Evolutionary conservation across 1,140 invertebrate genomes (phyloP).

Genomic region (Zaprionus lachaisei): DNA sequence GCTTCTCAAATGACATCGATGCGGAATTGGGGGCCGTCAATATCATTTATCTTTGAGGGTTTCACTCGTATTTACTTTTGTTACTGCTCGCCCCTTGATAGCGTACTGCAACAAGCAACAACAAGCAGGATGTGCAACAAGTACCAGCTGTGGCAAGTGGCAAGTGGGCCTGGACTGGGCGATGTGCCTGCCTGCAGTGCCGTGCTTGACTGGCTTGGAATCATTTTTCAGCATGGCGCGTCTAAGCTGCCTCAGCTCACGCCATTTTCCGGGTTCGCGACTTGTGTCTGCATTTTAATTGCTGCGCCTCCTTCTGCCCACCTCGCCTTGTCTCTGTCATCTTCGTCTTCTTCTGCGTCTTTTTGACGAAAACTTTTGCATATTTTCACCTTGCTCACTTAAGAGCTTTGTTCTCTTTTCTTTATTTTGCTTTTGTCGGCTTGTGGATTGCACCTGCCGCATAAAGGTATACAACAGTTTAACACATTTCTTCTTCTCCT

Average conservation of each 20-base stretch:
- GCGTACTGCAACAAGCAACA: not conserved
- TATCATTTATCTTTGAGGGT: not conserved
- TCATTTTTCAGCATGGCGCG: constrained; percentile 68
- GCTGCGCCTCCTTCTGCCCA: constrained; percentile 20
- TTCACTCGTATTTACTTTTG: not conserved
- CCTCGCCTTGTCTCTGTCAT: not conserved
- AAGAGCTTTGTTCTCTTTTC: constrained; percentile 20
- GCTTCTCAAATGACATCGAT: not conserved
- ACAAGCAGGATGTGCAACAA: constrained; percentile 8
- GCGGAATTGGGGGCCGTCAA: not conserved
- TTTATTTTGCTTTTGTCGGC: constrained; percentile 41
- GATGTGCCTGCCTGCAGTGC: not conserved
- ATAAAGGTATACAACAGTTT: not conserved
- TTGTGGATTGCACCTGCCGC: constrained; percentile 52
- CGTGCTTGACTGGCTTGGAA: constrained; percentile 43
- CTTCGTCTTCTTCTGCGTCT: constrained; percentile 12
- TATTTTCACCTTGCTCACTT: constrained; percentile 22
- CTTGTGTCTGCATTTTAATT: constrained; percentile 70
- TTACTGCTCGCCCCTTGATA: not conserved
- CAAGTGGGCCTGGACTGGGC: constrained; percentile 2
- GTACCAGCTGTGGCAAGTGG: constrained; percentile 19
- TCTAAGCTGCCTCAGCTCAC: constrained; percentile 5
- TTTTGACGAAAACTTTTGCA: constrained; percentile 55
- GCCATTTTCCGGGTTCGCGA: not conserved
- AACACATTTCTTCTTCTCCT: constrained; percentile 1